phyloP scores from a whole-genome alignment of 2,797 vertebrate genomes.

The Ctenopoma kingsleyae region DNA sequence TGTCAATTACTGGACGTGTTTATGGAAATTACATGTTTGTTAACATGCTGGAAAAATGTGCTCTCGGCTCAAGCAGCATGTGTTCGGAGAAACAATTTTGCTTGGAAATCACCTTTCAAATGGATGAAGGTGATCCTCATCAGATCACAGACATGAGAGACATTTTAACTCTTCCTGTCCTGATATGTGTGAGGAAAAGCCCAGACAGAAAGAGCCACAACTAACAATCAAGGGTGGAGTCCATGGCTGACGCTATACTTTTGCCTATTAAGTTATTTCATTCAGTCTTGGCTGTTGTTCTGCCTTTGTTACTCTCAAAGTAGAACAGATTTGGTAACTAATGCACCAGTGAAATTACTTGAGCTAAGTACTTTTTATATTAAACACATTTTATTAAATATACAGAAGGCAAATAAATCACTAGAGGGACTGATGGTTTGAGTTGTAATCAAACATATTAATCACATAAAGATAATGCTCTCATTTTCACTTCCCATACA shows the following conservation, averaged over 20 bases:
- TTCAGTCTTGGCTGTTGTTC: slow-evolving; percentile 42
- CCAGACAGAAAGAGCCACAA: slow-evolving; percentile 55
- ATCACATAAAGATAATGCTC: slow-evolving; percentile 16
- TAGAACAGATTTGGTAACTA: slow-evolving; percentile 25
- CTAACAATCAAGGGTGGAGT: slow-evolving; percentile 70
- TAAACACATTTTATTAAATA: slow-evolving; percentile 4
- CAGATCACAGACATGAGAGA: slow-evolving; percentile 81
- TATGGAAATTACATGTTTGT: slow-evolving; percentile 91
- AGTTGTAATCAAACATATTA: slow-evolving; percentile 16
- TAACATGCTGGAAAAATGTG: slow-evolving; percentile 88
- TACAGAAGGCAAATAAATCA: slow-evolving; percentile 26
- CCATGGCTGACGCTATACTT: slow-evolving; percentile 52
- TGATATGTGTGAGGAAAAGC: slow-evolving; percentile 59
- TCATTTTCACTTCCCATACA: slow-evolving; percentile 1
- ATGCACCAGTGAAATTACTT: slow-evolving; percentile 6
- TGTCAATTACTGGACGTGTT: slow-evolving; percentile 90
- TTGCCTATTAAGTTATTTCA: slow-evolving; percentile 67
- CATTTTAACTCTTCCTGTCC: slow-evolving; percentile 72
- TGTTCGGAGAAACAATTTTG: slow-evolving; percentile 88
- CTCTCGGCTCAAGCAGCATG: slow-evolving; percentile 87
- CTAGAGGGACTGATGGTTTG: slow-evolving; percentile 17
- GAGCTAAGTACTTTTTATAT: neutral
- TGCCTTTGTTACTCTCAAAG: slow-evolving; percentile 43
- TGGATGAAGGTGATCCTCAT: slow-evolving; percentile 85
- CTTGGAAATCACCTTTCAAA: slow-evolving; percentile 85